A percentile compares a stretch with the other conserved stretches of the same genome.
Conservation (phyloP, 2,797 vertebrate genomes). For the Antrozous pallidus region DNA sequence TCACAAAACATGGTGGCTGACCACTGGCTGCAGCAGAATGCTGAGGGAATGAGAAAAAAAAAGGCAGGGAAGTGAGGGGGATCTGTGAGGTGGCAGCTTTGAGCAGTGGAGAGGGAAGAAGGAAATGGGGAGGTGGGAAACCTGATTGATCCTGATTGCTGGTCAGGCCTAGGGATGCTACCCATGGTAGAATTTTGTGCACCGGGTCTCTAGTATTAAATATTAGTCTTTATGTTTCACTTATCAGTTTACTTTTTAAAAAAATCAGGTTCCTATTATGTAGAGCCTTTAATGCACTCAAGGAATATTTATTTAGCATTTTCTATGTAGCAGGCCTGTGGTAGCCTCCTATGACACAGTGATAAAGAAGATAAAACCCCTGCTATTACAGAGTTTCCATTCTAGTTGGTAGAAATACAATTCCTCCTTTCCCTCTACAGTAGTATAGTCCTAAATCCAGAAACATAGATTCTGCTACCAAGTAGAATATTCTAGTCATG, state of each 20-base stretch:
- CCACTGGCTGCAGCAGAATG: too few species aligned
- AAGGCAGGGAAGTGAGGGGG: too few species aligned
- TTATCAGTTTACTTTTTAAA: neutral
- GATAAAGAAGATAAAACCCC: neutral
- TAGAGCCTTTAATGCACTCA: neutral
- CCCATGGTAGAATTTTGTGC: too few species aligned
- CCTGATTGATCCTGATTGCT: too few species aligned
- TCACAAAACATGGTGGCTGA: too few species aligned
- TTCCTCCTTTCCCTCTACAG: neutral
- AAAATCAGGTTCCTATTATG: neutral
- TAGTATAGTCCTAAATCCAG: neutral
- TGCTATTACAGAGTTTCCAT: neutral
- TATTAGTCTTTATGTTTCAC: neutral
- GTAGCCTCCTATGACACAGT: neutral
- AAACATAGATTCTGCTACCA: neutral
- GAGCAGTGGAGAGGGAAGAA: too few species aligned
- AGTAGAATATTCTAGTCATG: neutral
- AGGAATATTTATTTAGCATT: neutral
- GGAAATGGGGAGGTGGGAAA: too few species aligned
- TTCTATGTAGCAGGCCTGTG: neutral
- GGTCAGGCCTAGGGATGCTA: too few species aligned
- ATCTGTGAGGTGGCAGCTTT: too few species aligned
- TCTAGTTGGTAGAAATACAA: neutral
- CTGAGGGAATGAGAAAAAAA: too few species aligned
- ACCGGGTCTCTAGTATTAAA: neutral